Evolutionary conservation across 2,797 vertebrate genomes (phyloP), one percentile per base, ranked within the genome.

Genomic region (Pipistrellus pygmaeus): DNA sequence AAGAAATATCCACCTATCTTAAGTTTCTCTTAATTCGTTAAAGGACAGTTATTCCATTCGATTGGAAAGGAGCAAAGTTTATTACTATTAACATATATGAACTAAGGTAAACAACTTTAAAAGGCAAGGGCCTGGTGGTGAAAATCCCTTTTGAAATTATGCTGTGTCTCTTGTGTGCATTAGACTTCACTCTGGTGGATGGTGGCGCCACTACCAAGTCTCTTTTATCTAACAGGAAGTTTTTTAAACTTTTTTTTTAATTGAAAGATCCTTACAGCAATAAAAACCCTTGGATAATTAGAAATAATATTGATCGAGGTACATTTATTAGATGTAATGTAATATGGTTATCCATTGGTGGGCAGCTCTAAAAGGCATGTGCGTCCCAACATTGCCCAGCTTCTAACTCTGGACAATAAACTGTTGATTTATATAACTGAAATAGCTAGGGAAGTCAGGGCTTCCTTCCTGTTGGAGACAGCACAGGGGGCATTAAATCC

Each of bases 401-500:
- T 92, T 84, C 62, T 91, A 38, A 9, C 46, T 35, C 5, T 92
- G 68, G 86, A 78, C 1, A 13, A 91, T 95, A 66, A 94, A 57
- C 94, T 97, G 91, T 93, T 97, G 97, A 96, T 98, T 97, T 97
- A 96, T 98, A 82, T 95, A 96, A 97, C 97, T 96, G 96, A 97
- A 97, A 98, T 98, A 97, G 95, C 95, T 95, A 23, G 97, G 98
- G 98, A 98, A 98, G 97, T 97, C 96, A 98, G 98, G 94, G 96
- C 96, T 98, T 98, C 98, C 97, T 98, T 98, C 98, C 98, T 98
- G 97, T 88, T 91, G 96, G 95, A 97, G 94, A 97, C 97, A 97
- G 97, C 96, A 95, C 94, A 96, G 96, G 96, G 97, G 96, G 96
- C 97, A 95, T 97, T 97, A 97, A 96, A 95, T 96, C 97, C 95